These are phyloP conservation scores for Dysmachus trigonus DNA, from an alignment of 2,888 invertebrate genomes.

Conservation along the genomic window DNA sequence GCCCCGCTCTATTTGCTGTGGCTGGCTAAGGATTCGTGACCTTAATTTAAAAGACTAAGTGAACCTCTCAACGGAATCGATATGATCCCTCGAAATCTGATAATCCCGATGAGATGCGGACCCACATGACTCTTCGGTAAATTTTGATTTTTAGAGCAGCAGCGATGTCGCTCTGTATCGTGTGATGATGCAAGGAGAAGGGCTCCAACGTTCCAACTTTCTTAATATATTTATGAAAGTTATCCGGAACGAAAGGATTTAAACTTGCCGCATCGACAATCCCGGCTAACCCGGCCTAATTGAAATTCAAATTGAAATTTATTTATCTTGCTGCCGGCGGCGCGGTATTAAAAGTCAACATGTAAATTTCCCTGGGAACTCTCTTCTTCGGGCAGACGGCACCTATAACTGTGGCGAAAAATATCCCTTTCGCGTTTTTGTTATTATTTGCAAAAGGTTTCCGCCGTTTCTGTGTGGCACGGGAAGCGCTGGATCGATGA, in stretches of 20 bases:
- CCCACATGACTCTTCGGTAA: not conserved
- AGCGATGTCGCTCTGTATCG: not conserved
- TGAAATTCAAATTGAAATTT: slow-evolving; percentile 39
- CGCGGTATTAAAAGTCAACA: slow-evolving; percentile 25
- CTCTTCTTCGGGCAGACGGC: not conserved
- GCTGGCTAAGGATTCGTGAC: not conserved
- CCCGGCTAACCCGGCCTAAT: not conserved
- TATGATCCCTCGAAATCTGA: not conserved
- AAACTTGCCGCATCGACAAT: slow-evolving; percentile 13
- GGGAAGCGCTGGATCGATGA: slow-evolving; percentile 25
- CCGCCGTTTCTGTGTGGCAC: not conserved
- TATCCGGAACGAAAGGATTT: slow-evolving; percentile 16
- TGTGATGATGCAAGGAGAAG: not conserved
- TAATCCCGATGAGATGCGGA: not conserved
- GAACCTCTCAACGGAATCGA: not conserved
- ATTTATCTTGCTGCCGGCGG: slow-evolving; percentile 26
- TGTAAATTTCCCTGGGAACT: slow-evolving; percentile 30
- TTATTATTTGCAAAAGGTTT: not conserved
- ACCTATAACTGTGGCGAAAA: slow-evolving; percentile 1
- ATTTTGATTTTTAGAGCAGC: not conserved
- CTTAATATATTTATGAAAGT: slow-evolving; percentile 20
- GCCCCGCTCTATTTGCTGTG: not conserved
- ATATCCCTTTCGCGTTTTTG: not conserved
- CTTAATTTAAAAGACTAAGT: not conserved
- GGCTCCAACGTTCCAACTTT: not conserved